Base-by-base conservation (phyloP, 2,113 vertebrate genomes). In the Sturnus vulgaris region DNA sequence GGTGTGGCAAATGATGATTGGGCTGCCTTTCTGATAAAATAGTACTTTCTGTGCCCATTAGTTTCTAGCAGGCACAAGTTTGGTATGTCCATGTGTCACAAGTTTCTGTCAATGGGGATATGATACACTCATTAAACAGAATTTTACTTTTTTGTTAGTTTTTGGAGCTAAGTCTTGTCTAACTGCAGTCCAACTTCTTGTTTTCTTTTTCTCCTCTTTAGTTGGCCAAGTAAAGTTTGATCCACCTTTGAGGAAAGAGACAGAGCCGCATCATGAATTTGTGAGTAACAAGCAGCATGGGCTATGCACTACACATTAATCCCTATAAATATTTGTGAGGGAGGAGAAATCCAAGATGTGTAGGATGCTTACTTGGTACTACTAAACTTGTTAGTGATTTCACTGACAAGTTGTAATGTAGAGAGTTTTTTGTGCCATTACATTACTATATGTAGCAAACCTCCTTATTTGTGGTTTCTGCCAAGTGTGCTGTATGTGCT, bases 191-290 rank as follows among this genome's bases (percentile, higher is more conserved):
- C 11, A 91, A 61, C 19, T 82, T 69, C 23, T 86, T 86, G 24
- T 69, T 83, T 92, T 94, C 22, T 8, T 91, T 91, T 88, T 97
- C 97, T 98, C 63, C 87, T 73, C 82, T 93, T 60, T 63, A 99
- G 98, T 99, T 97, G 98, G 99, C 89, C 99, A 99, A 97, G 99
- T 99, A 93, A 99, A 99, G 97, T 99, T 99, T 96, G 99, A 99
- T 97, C 99, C 99, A 86, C 99, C 98, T 1, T 96, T 99, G 97
- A 98, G 99, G 94, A 99, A 99, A 86, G 99, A 99, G 96, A 99
- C 99, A 9, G 99, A 99, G 59, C 99, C 99, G 55, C 99, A 99
- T 97, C 99, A 99, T 90, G 99, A 99, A 95, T 98, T 99, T 97
- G 99, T 99, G 96, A 99, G 99, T 98, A 96, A 55, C 42, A 11